Conservation (phyloP, 2,888 invertebrate species). For the Helicoverpa assulta region DNA sequence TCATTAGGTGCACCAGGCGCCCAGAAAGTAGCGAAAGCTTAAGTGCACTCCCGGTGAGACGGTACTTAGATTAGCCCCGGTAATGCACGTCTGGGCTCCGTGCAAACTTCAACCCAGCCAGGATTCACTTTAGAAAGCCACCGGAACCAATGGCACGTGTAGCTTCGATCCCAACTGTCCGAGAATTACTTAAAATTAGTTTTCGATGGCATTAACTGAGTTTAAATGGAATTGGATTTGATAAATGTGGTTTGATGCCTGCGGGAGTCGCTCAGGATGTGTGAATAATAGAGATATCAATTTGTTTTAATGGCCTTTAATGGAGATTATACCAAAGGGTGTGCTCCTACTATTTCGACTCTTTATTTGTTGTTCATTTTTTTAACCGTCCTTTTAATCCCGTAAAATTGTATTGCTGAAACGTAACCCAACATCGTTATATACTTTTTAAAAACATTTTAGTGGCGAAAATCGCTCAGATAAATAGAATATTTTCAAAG, state of each 20-base stretch:
- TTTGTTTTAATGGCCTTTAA: constrained; percentile 15
- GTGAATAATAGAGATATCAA: constrained; percentile 18
- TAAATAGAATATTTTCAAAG: constrained; percentile 11
- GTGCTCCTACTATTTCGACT: background rate
- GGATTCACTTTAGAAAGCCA: constrained; percentile 54
- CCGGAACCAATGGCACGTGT: constrained; percentile 39
- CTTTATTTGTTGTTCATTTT: background rate
- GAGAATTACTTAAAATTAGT: constrained; percentile 50
- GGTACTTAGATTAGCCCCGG: constrained; percentile 63
- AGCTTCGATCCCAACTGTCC: constrained; percentile 31
- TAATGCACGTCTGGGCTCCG: constrained; percentile 60
- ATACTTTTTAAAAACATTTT: constrained; percentile 29
- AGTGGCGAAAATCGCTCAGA: constrained; percentile 19
- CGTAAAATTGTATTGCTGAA: constrained; percentile 13
- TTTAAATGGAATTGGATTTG: constrained; percentile 35
- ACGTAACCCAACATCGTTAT: constrained; percentile 14
- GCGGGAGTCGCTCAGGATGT: background rate
- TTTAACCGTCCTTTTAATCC: background rate
- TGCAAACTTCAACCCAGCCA: constrained; percentile 54
- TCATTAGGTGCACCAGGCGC: constrained; percentile 62
- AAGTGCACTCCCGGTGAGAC: constrained; percentile 66
- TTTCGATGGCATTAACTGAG: constrained; percentile 34
- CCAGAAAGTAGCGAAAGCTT: constrained; percentile 64
- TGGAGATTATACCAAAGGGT: background rate
- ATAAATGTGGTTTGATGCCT: constrained; percentile 18